phyloP scores from a whole-genome alignment of 1,140 invertebrate genomes.

The Antheraea mylitta region DNA sequence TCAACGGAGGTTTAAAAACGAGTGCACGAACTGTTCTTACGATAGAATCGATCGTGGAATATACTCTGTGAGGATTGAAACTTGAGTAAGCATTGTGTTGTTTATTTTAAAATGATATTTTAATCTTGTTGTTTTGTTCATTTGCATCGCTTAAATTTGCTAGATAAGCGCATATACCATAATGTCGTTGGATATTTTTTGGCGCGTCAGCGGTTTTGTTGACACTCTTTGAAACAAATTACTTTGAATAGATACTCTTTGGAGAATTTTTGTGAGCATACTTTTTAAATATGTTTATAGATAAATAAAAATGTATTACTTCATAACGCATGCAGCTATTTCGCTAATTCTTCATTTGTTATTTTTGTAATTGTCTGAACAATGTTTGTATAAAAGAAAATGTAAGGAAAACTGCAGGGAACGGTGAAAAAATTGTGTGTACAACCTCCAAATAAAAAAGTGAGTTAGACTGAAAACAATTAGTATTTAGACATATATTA shows the following conservation, averaged over 20 bases:
- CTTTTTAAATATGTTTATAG: too few species aligned
- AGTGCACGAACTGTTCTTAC: conserved; percentile 36
- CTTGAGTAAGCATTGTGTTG: conserved; percentile 22
- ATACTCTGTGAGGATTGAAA: conserved; percentile 30
- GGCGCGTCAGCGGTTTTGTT: conserved; percentile 15
- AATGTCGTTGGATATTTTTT: neutral
- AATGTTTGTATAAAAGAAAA: too few species aligned
- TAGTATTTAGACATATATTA: too few species aligned
- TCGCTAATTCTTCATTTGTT: too few species aligned
- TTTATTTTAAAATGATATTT: neutral
- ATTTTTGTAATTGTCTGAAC: too few species aligned
- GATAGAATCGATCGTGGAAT: conserved; percentile 16
- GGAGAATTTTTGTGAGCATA: neutral
- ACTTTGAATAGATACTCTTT: neutral
- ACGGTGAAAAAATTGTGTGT: too few species aligned
- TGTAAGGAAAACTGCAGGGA: too few species aligned
- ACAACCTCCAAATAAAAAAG: too few species aligned
- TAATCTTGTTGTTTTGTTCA: neutral
- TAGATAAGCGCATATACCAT: neutral
- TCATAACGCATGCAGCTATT: too few species aligned
- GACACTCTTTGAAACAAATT: neutral
- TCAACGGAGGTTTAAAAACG: conserved; percentile 15
- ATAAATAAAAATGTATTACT: too few species aligned
- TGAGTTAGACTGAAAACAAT: too few species aligned
- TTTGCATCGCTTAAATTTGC: neutral